A percentile compares a stretch with the other conserved stretches of the same genome.
Evolutionary conservation across 2,113 vertebrate genomes (phyloP).

Genomic region (Otolemur garnettii): DNA sequence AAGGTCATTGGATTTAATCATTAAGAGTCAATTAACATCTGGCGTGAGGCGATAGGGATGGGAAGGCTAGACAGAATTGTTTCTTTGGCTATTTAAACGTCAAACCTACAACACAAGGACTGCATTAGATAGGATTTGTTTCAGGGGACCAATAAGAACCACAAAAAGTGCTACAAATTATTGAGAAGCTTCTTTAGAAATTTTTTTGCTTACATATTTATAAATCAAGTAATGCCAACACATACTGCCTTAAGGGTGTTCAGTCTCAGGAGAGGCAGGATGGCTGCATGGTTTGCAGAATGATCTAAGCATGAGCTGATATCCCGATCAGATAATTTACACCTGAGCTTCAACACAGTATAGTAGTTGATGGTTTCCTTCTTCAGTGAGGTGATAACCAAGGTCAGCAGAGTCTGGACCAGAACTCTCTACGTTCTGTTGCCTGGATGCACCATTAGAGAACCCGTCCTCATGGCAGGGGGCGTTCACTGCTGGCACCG

Average conservation of each 20-base stretch:
- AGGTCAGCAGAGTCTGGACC: not conserved
- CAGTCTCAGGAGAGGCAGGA: not conserved
- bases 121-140: not conserved
- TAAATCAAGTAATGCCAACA: not conserved
- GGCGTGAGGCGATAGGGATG: not conserved
- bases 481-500: not conserved
- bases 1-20: conserved; percentile 30
- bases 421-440: not conserved
- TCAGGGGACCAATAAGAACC: not conserved
- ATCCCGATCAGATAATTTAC: not conserved
- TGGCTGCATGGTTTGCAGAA: not conserved
- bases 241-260: not conserved
- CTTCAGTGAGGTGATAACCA: not conserved
- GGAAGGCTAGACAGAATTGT: not conserved
- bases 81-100: not conserved
- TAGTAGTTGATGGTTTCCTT: not conserved
- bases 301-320: not conserved
- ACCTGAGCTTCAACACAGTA: not conserved
- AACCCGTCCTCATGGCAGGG: not conserved
- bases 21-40: not conserved
- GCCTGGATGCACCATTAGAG: not conserved
- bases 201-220: not conserved
- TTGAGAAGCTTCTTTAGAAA: not conserved
- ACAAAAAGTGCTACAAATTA: not conserved
- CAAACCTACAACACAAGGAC: not conserved